Evolutionary conservation across 2,888 invertebrate species (phyloP).

Genomic region (Dichetophora obliterata): DNA sequence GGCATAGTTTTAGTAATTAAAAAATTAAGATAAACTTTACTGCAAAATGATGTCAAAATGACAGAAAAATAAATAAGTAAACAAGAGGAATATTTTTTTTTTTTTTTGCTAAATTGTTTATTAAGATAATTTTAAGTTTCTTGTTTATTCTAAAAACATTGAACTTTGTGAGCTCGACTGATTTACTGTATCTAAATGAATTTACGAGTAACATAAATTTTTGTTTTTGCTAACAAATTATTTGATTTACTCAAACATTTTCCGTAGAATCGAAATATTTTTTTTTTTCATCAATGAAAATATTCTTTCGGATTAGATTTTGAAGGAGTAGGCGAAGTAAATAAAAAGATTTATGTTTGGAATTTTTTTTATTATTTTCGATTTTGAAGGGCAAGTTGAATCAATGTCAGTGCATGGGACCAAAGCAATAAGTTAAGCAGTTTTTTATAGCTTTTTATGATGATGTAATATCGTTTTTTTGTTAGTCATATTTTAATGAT

Average conservation of each 20-base stretch:
- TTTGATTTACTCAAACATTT: background rate
- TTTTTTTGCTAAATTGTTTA: slow-evolving; percentile 6
- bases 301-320: background rate
- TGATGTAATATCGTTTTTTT: no score
- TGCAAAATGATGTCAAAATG: slow-evolving; percentile 14
- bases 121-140: background rate
- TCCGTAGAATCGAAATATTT: background rate
- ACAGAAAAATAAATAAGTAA: background rate
- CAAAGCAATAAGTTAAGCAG: background rate
- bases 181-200: background rate
- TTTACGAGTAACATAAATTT: slow-evolving; percentile 24
- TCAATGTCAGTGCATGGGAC: slow-evolving; percentile 1
- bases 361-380: background rate
- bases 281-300: background rate
- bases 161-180: background rate
- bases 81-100: slow-evolving; percentile 10
- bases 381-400: background rate
- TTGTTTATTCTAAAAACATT: background rate
- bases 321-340: background rate
- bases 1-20: background rate
- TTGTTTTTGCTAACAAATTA: background rate
- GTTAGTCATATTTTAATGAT: no score
- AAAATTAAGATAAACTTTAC: background rate
- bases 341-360: background rate
- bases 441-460: no score